A percentile compares a stretch with the other conserved stretches of the same genome.
phyloP scores from a whole-genome alignment of 1,140 invertebrate species.

The Rhopalosiphum maidis region DNA sequence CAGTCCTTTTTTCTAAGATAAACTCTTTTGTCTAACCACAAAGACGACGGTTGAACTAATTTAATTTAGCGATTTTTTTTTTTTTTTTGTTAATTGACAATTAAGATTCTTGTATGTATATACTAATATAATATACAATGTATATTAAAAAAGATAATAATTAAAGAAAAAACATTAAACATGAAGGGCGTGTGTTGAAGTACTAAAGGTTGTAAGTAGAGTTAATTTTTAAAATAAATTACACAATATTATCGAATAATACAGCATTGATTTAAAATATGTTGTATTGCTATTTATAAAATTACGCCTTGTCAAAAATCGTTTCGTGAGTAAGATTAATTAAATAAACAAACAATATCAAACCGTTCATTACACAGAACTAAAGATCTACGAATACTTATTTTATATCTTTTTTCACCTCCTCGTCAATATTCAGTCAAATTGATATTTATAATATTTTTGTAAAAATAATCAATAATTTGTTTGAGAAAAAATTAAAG shows the following conservation, averaged over 20 bases:
- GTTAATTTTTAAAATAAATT: not conserved
- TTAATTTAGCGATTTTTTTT: not conserved
- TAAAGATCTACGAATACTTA: not conserved
- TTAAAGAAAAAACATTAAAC: not conserved
- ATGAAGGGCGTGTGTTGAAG: not conserved
- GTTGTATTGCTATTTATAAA: not conserved
- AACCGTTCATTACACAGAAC: not conserved
- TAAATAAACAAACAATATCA: not conserved
- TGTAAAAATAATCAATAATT: not conserved
- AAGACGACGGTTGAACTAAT: not conserved
- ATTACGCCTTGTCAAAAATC: not conserved
- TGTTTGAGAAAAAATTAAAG: not conserved
- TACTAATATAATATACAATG: not conserved
- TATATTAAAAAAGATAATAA: not conserved
- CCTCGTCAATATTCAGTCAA: not conserved
- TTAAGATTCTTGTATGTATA: not conserved
- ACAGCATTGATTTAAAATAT: not conserved
- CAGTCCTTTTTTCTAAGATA: not conserved
- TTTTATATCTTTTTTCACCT: not conserved
- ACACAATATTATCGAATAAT: not conserved
- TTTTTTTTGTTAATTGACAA: not conserved
- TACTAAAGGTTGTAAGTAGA: not conserved
- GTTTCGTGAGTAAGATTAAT: not conserved
- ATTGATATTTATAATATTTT: not conserved
- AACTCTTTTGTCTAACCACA: not conserved